These are phyloP conservation scores for Hoplodrina blanda DNA, from an alignment of 2,888 invertebrate species.

Conservation along the genomic window DNA sequence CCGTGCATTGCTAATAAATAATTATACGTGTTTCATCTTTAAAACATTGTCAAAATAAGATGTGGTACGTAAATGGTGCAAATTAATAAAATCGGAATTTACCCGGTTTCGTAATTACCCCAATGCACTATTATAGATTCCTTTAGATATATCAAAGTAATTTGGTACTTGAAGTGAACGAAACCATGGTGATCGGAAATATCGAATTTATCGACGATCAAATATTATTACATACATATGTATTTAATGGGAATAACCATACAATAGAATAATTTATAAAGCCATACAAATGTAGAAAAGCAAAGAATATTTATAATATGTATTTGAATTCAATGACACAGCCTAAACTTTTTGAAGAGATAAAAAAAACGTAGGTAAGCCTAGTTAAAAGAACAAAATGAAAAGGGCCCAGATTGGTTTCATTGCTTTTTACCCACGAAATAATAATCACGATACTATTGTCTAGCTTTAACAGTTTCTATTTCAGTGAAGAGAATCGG, in stretches of 20 bases:
- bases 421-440: constrained; percentile 37
- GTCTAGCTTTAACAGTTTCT: constrained; percentile 35
- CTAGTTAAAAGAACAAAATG: constrained; percentile 22
- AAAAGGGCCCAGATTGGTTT: constrained; percentile 38
- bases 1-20: too few species aligned
- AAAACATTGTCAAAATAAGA: too few species aligned
- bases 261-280: not conserved
- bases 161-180: not conserved
- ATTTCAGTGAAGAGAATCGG: constrained; percentile 21
- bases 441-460: constrained; percentile 37
- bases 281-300: not conserved
- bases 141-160: not conserved
- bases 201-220: too few species aligned
- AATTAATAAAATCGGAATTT: too few species aligned
- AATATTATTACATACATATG: too few species aligned
- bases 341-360: constrained; percentile 5
- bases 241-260: too few species aligned
- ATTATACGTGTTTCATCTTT: too few species aligned
- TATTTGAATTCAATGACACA: not conserved
- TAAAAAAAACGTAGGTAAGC: constrained; percentile 2
- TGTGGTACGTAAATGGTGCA: too few species aligned
- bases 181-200: too few species aligned
- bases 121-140: too few species aligned
- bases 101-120: too few species aligned
- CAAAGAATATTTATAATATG: not conserved